These are phyloP conservation scores for Eupithecia exiguata DNA, from an alignment of 2,888 invertebrate genomes.

Conservation along the genomic window DNA sequence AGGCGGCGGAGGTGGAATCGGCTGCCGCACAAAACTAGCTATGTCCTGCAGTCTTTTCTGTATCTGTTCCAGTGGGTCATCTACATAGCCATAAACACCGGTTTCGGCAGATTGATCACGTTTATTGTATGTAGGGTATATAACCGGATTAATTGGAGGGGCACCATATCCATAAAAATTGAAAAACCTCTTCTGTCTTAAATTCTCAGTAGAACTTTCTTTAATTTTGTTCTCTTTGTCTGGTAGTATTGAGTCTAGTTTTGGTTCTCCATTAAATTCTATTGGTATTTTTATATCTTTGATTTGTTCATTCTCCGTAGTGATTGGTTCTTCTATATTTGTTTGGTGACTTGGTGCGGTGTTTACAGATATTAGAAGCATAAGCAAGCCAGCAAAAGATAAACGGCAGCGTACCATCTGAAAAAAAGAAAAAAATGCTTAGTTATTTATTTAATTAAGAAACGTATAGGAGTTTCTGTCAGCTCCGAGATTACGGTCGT, in stretches of 20 bases:
- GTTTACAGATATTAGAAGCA: slow-evolving; percentile 55
- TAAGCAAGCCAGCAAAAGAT: slow-evolving; percentile 54
- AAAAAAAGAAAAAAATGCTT: slow-evolving; percentile 40
- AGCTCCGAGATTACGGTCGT: background rate
- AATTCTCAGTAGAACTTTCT: slow-evolving; percentile 47
- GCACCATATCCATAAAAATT: slow-evolving; percentile 55
- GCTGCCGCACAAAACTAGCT: slow-evolving; percentile 52
- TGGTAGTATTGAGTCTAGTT: slow-evolving; percentile 46
- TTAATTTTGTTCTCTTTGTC: slow-evolving; percentile 46
- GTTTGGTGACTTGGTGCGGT: slow-evolving; percentile 61
- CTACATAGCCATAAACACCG: slow-evolving; percentile 48
- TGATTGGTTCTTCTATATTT: background rate
- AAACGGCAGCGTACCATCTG: slow-evolving; percentile 65
- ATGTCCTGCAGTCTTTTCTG: slow-evolving; percentile 60
- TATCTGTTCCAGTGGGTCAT: slow-evolving; percentile 58
- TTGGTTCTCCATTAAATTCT: slow-evolving; percentile 41
- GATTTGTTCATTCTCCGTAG: background rate
- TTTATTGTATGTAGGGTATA: slow-evolving; percentile 50
- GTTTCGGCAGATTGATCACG: slow-evolving; percentile 50
- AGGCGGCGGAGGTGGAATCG: slow-evolving; percentile 47
- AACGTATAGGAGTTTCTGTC: background rate
- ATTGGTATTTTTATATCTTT: slow-evolving; percentile 1
- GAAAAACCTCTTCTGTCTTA: slow-evolving; percentile 63
- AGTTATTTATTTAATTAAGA: background rate
- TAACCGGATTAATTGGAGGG: slow-evolving; percentile 53